Base-by-base conservation (phyloP, 2,888 invertebrate genomes). In the Amphipyra berbera region DNA sequence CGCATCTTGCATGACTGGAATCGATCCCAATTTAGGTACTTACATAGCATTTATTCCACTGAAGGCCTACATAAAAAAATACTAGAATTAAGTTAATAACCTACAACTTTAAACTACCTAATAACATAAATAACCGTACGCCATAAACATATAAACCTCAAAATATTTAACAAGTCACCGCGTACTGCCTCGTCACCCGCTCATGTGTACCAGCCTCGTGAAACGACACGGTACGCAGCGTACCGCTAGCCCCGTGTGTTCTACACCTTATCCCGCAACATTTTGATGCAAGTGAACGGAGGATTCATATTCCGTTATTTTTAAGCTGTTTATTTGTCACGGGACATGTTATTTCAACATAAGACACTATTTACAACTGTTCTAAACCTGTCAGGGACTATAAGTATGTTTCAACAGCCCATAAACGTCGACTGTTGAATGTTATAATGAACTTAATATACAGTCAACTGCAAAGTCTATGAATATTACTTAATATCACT, bases 181-280 rank as follows among this genome's bases (percentile, higher is more conserved):
- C 9, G 13, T 49, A 53, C 33, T 42, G 41, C 56, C 46, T 57
- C 49, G 42, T 70, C 38, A 53, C 8, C 38, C 14, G 9, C 37
- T 6, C 47, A 13, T 72, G 33, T 58, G 44, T 46, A 58, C 53
- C 49, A 60, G 52, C 41, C 55, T 45, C 42, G 42, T 53, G 55
- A 10, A 46, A 0, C 13, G 13, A 35, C 13, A 71, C 9, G 38
- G 45, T 65, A 65, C 57, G 53, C 52, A 37, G 35, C 21, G 10
- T 46, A 64, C 49, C 53, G 53, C 45, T 58, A 54, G 15, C 0
- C 14, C 37, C 48, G 42, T 69, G 72, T 65, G 41, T 41, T 30
- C 12, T n/a, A 30, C 1, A 21, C 55, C 40, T 69, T 67, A 67
- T 56, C 42, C 48, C 38, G 47, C 52, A 60, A 73, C 73, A 72